These are phyloP conservation scores for Oreotrochilus melanogaster DNA, from an alignment of 2,113 vertebrate genomes.

Conservation along the genomic window DNA sequence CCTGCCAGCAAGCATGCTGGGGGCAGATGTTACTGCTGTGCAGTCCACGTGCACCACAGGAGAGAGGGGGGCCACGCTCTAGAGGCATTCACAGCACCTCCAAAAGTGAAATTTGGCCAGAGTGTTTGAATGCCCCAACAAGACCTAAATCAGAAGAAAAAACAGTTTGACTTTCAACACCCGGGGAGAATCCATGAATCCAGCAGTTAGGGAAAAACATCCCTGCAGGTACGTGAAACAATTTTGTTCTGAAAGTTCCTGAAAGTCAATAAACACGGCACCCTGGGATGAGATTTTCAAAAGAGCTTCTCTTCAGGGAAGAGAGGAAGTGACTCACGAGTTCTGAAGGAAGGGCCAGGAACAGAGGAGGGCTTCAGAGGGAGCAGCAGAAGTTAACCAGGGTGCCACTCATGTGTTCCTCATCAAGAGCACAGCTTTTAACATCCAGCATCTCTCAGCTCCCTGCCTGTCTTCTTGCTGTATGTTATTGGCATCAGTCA, in stretches of 20 bases:
- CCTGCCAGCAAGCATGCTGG: neutral
- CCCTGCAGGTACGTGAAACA: rapidly evolving
- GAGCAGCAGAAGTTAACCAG: neutral
- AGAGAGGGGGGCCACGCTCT: rapidly evolving
- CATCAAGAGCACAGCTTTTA: neutral
- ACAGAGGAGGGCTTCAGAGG: neutral
- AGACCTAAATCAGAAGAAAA: neutral
- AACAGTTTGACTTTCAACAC: neutral
- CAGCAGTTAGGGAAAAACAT: neutral
- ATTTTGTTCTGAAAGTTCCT: neutral
- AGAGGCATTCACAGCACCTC: neutral
- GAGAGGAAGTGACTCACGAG: neutral
- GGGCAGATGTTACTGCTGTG: neutral
- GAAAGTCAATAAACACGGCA: neutral
- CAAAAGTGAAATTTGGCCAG: neutral
- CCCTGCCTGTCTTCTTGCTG: neutral
- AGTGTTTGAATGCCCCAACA: neutral
- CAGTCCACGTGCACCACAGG: rapidly evolving
- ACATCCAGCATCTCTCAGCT: neutral
- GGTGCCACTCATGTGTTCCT: neutral
- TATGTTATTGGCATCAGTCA: neutral
- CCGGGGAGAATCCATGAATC: neutral
- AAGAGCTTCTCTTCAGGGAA: neutral
- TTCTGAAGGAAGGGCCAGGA: neutral
- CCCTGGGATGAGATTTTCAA: neutral